These are phyloP conservation scores for Synanthedon andrenaeformis DNA, from an alignment of 2,888 invertebrate genomes.

Conservation along the genomic window DNA sequence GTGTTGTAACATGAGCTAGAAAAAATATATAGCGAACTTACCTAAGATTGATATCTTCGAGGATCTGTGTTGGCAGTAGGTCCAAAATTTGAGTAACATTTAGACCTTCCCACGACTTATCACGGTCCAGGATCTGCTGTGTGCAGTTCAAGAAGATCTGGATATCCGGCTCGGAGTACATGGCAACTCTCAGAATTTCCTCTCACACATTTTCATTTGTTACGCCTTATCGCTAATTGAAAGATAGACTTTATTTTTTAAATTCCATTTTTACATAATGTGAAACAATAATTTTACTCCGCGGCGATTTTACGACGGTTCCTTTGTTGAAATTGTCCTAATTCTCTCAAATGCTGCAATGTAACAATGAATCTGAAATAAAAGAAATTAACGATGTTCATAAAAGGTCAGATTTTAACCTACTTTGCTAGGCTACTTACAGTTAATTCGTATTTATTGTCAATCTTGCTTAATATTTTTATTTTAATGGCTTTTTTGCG, in stretches of 20 bases:
- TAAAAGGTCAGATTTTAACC: background rate
- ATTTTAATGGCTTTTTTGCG: no score
- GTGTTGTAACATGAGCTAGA: no score
- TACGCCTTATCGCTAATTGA: no score
- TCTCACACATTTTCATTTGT: constrained; percentile 12
- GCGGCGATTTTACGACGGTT: no score
- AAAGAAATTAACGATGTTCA: background rate
- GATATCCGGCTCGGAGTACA: constrained; percentile 54
- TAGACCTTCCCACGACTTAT: constrained; percentile 43
- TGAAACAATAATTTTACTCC: no score
- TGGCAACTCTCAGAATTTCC: constrained; percentile 16
- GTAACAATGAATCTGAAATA: background rate
- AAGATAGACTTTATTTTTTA: no score
- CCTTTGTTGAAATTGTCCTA: no score
- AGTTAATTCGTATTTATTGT: no score
- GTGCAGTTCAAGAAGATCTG: constrained; percentile 60
- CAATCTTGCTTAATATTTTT: no score
- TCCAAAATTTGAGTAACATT: constrained; percentile 56
- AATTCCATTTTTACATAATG: no score
- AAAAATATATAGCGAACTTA: constrained; percentile 26
- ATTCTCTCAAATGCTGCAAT: no score
- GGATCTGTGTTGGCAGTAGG: constrained; percentile 42
- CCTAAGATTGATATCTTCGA: constrained; percentile 55
- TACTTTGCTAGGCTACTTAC: no score
- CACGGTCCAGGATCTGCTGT: constrained; percentile 43